phyloP scores from a whole-genome alignment of 2,797 vertebrate species.

The Hybognathus amarus region DNA sequence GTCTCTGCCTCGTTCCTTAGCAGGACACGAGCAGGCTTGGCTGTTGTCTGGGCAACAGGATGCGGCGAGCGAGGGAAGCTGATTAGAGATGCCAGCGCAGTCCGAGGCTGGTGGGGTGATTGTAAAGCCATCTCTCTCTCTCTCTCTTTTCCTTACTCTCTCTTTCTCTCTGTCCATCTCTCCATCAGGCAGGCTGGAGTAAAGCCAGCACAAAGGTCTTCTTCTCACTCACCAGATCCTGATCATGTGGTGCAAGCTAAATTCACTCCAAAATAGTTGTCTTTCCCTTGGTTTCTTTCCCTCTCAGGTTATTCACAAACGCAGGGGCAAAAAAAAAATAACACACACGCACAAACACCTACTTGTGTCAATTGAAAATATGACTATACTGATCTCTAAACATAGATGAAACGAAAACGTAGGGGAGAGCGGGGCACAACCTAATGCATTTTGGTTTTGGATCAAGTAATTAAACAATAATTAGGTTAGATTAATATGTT shows the following conservation, averaged over 20 bases:
- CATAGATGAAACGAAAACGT: not conserved
- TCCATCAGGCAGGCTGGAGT: constrained; percentile 64
- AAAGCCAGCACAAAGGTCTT: constrained; percentile 56
- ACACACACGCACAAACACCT: too few species aligned
- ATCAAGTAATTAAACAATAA: too few species aligned
- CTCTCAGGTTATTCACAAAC: not conserved
- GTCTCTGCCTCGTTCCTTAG: constrained; percentile 53
- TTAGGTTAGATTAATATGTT: too few species aligned
- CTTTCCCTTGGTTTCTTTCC: not conserved
- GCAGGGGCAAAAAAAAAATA: not conserved
- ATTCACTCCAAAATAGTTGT: constrained; percentile 1
- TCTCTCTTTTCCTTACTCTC: constrained; percentile 26
- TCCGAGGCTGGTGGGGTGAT: constrained; percentile 70
- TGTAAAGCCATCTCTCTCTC: constrained; percentile 57
- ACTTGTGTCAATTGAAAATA: not conserved
- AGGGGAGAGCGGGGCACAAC: too few species aligned
- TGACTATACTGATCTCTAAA: not conserved
- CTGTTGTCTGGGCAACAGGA: constrained; percentile 79
- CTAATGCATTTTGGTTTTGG: too few species aligned
- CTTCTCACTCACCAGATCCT: constrained; percentile 35
- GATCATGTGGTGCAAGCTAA: constrained; percentile 23
- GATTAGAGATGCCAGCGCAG: constrained; percentile 75
- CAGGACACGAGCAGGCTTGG: constrained; percentile 62
- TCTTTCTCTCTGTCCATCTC: too few species aligned
- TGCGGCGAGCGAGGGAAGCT: constrained; percentile 62